Base-by-base conservation (phyloP, 2,113 vertebrate species). In the Nesogale talazaci region DNA sequence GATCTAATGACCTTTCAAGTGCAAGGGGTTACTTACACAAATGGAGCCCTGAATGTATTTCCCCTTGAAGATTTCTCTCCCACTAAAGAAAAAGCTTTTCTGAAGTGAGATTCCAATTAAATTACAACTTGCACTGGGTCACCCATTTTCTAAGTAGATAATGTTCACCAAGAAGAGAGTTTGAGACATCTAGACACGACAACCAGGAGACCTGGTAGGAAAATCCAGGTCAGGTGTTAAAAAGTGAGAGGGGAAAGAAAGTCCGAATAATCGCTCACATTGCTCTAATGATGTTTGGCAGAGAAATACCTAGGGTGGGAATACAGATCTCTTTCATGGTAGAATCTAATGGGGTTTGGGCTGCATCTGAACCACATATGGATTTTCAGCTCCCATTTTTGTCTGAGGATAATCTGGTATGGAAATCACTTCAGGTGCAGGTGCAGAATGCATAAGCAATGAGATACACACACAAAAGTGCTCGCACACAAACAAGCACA, bases 11-110 rank as follows among this genome's bases (percentile, higher is more conserved):
- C 97, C 97, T 86, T 77, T 86, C 91, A 97, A 98, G 96, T 97
- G 96, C 98, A 97, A 97, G 94, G 97, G 98, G 97, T 98, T 98
- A 98, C 97, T 98, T 97, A 98, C 97, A 98, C 97, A 97, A 97
- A 97, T 97, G 93, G 97, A 98, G 94, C 94, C 95, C 93, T 96
- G 96, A 96, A 97, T 95, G 95, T 96, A 95, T 93, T 96, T 96
- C 96, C 94, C 78, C 79, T 94, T 91, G 94, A 96, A 93, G 90
- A 94, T 92, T 95, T 94, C 82, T 94, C 95, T 94, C 95, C 69
- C 87, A 36, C 87, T 90, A 97, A 97, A 95, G 91, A 88, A 97
- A 97, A 95, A 40, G 19, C 86, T 95, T 95, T 95, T 85, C 74
- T 89, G 97, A 96, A 83, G 34, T 95, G 90, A 95, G 40, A 76